Base-by-base conservation (phyloP, 2,797 vertebrate species). In the Lacerta bilineata region DNA sequence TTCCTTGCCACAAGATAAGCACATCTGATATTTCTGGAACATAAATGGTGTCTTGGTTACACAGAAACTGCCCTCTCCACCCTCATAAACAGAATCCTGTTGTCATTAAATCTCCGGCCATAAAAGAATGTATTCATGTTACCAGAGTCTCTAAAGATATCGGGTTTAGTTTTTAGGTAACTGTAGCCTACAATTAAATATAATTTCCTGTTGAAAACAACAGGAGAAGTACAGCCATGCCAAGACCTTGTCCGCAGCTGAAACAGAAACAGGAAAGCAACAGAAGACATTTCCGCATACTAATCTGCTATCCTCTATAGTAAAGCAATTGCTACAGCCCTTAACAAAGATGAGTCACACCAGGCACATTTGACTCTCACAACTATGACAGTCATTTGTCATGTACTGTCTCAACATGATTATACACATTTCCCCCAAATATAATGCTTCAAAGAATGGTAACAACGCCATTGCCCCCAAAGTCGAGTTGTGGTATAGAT, bases 121-220 rank as follows among this genome's bases (percentile, higher is more conserved):
- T 84, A 74, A 94, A 93, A 91, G 87, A 93, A 94, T 81, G 59
- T 41, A 93, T 93, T 95, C 85, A 55, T 68, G n/a, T 80, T 91
- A 90, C 43, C 74, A 84, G 94, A 66, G 84, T 82, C 82, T 94
- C 89, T 41, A 0, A 92, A 89, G 87, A 20, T 80, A 95, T 96
- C 90, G 92, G 90, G 93, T 90, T 29, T 91, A 71, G 39, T 80
- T 90, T 80, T 90, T 69, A 94, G 85, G 92, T 94, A 96, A 96
- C 72, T n/a, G 89, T 90, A 93, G 77, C 89, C 78, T 88, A 75
- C 89, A 94, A 95, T 96, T 96, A 96, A 95, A 95, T 95, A 72
- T 89, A 81, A 93, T 95, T 95, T 95, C 93, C 91, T 91, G 90
- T 78, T 90, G 91, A 80, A 95, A 95, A 92, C 55, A 87, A 71